phyloP scores from a whole-genome alignment of 2,797 vertebrate species.

The Choloepus didactylus region DNA sequence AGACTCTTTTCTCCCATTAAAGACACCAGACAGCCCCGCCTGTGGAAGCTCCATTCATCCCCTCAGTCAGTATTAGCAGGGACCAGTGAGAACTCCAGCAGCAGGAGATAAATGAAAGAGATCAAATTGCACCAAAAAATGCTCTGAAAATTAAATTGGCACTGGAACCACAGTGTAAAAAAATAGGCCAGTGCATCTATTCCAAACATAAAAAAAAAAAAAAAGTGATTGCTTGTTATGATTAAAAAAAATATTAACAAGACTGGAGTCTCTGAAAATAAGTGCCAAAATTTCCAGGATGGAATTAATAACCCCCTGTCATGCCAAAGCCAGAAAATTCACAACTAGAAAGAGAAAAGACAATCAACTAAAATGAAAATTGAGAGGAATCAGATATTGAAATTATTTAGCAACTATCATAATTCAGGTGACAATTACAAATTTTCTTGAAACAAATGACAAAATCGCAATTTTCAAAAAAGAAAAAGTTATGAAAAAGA shows the following conservation, averaged over 20 bases:
- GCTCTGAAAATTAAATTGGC: neutral
- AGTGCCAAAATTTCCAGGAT: neutral
- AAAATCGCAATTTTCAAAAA: neutral
- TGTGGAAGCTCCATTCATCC: too few relatives aligned
- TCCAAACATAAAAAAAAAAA: neutral
- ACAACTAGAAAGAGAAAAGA: neutral
- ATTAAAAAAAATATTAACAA: neutral
- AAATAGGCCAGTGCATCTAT: neutral
- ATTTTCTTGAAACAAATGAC: neutral
- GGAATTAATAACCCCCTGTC: neutral
- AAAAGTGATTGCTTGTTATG: neutral
- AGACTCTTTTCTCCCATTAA: neutral
- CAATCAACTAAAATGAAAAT: neutral
- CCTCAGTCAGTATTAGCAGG: neutral
- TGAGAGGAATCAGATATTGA: neutral
- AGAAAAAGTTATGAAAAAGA: neutral
- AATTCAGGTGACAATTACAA: neutral
- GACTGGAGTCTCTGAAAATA: neutral
- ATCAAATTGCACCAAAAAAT: neutral
- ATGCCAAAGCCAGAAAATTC: neutral
- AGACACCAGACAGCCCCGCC: neutral
- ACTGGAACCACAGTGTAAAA: neutral
- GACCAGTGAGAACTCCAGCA: neutral
- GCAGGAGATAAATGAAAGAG: neutral
- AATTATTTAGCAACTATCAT: neutral